Evolutionary conservation across 1,140 invertebrate genomes (phyloP).

Genomic region (Tenebrio molitor): DNA sequence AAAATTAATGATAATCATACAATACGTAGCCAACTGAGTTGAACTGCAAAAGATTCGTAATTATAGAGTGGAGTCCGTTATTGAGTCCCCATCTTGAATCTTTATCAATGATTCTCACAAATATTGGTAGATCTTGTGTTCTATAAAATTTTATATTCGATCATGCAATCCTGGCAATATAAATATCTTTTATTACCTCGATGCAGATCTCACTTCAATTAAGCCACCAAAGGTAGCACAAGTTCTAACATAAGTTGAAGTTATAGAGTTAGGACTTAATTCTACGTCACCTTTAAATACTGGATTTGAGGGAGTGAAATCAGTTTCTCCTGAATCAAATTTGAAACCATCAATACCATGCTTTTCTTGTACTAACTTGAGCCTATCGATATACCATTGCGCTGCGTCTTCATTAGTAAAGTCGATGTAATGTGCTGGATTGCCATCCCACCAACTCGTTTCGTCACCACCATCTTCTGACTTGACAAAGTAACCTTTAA

Average conservation of each 20-base stretch:
- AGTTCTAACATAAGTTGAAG: conserved; percentile 75
- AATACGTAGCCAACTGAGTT: conserved; percentile 88
- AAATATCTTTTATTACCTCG: conserved; percentile 63
- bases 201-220: conserved; percentile 79
- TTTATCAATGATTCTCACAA: conserved; percentile 91
- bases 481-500: conserved; percentile 71
- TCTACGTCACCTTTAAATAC: conserved; percentile 67
- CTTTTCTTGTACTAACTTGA: conserved; percentile 72
- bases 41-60: conserved; percentile 84
- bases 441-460: conserved; percentile 89
- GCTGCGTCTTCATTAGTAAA: conserved; percentile 83
- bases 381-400: conserved; percentile 79
- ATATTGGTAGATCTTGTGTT: conserved; percentile 84
- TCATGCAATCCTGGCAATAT: background rate
- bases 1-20: conserved; percentile 42
- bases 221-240: conserved; percentile 76
- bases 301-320: too few relatives aligned
- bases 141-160: conserved; percentile 60
- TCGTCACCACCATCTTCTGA: conserved; percentile 69
- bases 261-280: conserved; percentile 72
- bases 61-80: conserved; percentile 83
- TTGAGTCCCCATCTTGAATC: conserved; percentile 84
- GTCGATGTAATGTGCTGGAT: conserved; percentile 77
- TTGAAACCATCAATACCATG: conserved; percentile 89
- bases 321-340: conserved; percentile 91